Evolutionary conservation across 2,113 vertebrate species (phyloP), one percentile per base, ranked within the genome.

Genomic region (Phainopepla nitens): DNA sequence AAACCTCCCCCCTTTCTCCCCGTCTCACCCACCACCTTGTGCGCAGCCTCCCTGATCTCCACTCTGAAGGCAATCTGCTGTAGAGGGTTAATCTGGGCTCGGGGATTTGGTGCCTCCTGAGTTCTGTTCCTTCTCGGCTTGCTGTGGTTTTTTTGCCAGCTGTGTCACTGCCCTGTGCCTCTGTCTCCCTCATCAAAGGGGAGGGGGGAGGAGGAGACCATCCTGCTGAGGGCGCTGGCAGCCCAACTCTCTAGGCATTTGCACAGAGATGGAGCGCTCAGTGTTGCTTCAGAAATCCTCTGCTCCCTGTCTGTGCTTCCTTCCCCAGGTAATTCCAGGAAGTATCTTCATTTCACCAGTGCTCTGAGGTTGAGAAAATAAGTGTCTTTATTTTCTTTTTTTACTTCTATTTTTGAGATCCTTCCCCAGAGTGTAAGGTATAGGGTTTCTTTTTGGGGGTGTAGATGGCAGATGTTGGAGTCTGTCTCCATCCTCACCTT

Each of bases 181-280:
- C 71, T 3, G 8, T 69, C 80, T 88, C 31, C 54, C 28, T 44
- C 1, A 1, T 19, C 3, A 15, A 42, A 47, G 54, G 60, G 25
- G 27, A 13, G 13, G 10, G 51, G 42, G 36, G 51, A 49, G 45
- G 49, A 72, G 45, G 68, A 56, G 54, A 53, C 79, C 83, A 89
- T 87, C 79, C 87, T 53, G 53, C 64, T 86, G 64, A 80, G 75
- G 91, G 54, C 87, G 76, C 89, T 84, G 84, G 93, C 85, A 94
- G 89, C 72, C 35, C 5, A 6, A 15, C 81, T 90, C 82, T 56
- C 0, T 0, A 10, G 42, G 51, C 23, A 3, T 79, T 88, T 72
- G 66, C 77, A 60, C 81, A 68, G 73, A 73, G 82, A 66, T 23
- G 2, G 85, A 84, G 81, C 53, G 75, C 70, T 2, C 13, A 90